phyloP scores from a whole-genome alignment of 2,888 invertebrate genomes.

The Cephus pulcher region DNA sequence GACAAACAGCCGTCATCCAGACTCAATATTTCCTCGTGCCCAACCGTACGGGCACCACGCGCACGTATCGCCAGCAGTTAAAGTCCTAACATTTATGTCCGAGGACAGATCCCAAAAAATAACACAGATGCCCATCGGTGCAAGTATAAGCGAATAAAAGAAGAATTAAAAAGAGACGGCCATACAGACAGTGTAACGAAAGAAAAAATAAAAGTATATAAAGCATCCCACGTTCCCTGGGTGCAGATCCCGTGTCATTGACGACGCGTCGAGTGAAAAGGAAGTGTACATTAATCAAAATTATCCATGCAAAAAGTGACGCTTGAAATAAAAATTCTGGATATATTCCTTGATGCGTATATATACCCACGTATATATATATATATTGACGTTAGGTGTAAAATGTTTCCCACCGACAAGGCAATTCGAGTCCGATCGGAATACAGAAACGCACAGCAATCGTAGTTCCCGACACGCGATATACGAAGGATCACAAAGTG shows the following conservation, averaged over 20 bases:
- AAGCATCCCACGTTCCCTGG: background rate
- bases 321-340: background rate
- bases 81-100: background rate
- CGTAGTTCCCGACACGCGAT: background rate
- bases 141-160: background rate
- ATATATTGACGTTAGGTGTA: background rate
- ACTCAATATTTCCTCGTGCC: background rate
- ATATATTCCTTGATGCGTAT: no score
- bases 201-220: background rate
- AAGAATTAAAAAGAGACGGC: background rate
- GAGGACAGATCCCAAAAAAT: conserved; percentile 20
- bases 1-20: background rate
- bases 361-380: no score
- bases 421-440: background rate
- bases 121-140: conserved; percentile 2
- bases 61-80: background rate
- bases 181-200: background rate
- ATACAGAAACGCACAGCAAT: background rate
- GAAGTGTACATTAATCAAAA: conserved; percentile 20
- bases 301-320: conserved; percentile 1
- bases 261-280: conserved; percentile 28
- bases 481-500: background rate
- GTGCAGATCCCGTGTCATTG: conserved; percentile 32
- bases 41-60: background rate
- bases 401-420: background rate